A percentile compares a stretch with the other conserved stretches of the same genome.
Conservation (phyloP, 1,140 invertebrate genomes). For the Papilio glaucus region DNA sequence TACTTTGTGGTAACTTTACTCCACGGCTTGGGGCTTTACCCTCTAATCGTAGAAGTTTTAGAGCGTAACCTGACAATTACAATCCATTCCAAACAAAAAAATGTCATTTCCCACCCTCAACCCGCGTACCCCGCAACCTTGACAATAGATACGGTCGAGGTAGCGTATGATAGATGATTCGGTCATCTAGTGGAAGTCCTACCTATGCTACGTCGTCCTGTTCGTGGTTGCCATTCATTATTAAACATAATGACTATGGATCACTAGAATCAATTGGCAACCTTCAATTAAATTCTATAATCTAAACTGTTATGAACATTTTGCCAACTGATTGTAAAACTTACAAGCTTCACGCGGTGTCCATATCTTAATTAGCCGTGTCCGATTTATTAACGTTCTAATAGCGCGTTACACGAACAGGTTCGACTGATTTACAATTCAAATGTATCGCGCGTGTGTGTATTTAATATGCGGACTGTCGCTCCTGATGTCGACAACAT, state of each 20-base stretch:
- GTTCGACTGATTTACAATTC: constrained; percentile 28
- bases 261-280: not conserved
- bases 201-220: too few species aligned
- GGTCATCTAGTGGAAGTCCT: too few species aligned
- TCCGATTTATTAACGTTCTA: constrained; percentile 24
- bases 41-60: not conserved
- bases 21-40: not conserved
- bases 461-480: constrained; percentile 33
- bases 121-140: too few species aligned
- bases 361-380: constrained; percentile 17
- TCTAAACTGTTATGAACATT: not conserved
- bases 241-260: too few species aligned
- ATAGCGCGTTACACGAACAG: constrained; percentile 29
- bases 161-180: too few species aligned
- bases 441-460: constrained; percentile 15
- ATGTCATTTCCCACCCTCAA: too few species aligned
- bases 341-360: not conserved
- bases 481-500: constrained; percentile 13
- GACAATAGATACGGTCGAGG: too few species aligned
- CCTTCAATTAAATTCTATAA: not conserved
- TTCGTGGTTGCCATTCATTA: too few species aligned
- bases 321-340: not conserved
- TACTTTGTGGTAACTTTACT: not conserved
- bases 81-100: not conserved
- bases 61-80: not conserved